Evolutionary conservation across 2,797 vertebrate species (phyloP), one percentile per base, ranked within the genome.

Genomic region (Alauda arvensis): DNA sequence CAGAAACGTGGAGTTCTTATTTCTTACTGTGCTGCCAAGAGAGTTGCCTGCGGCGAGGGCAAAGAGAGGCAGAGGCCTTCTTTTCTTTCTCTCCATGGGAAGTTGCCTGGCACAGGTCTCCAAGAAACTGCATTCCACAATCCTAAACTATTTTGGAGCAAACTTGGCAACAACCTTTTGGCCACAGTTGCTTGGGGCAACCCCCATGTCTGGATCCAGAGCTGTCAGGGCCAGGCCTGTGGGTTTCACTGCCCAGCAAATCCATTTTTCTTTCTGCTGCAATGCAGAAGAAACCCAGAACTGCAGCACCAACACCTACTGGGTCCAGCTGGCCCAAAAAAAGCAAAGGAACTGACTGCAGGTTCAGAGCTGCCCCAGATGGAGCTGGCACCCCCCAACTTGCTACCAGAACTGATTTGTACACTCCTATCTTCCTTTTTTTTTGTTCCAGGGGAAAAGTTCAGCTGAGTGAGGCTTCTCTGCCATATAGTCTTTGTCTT

Each of bases 381-480:
- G 9, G 39, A 48, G 16, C 45, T 74, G 23, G 19, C 39, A 43
- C 6, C 12, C 3, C 23, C 11, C 11, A 15, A 51, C 8, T 7
- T 52, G 53, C 45, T 39, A 17, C n/a, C 13, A 66, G 61, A 59
- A 66, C n/a, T 65, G n/a, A n/a, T 37, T 43, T 51, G 23, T 59
- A 66, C 45, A 7, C 18, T 43, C 26, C 28, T 51, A 3, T 12
- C 7, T 59, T 59, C 52, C 18, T 0, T 0, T 1, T 6, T 12
- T 29, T 24, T 59, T 67, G 9, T 75, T 66, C 39, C 53, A 52
- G 39, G 39, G 46, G 34, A 19, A 45, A 60, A 33, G 39, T 5
- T 52, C 33, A 60, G 23, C 39, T 0, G 0, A 17, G 7, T 1
- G 1, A 14, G 28, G 6, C 40, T 33, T 60, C 53, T 67, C 33